Base-by-base conservation (phyloP, 2,113 vertebrate species). In the Lepisosteus osseus region DNA sequence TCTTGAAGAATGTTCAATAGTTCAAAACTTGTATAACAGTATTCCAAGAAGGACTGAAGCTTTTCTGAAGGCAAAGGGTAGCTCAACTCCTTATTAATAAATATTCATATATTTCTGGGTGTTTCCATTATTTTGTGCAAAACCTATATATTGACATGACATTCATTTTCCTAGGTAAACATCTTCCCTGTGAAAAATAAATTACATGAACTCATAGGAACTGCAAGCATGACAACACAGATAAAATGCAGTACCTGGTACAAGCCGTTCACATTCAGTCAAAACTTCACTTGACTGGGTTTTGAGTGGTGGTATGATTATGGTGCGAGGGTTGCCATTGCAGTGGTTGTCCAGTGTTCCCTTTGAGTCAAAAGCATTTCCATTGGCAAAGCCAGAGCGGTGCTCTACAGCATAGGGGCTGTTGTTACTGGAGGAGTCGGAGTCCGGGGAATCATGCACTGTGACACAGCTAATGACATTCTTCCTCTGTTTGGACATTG, bases 401-500 rank as follows among this genome's bases (percentile, higher is more conserved):
- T 92, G 91, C 51, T 93, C 93, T 82, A 95, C 70, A 0, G 94
- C 82, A 2, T 95, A 97, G 42, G 97, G 97, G 83, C 97, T 98
- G 90, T 92, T 95, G 93, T 94, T 94, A 88, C 93, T 95, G 78
- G 96, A 99, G 29, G 96, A 97, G 80, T 98, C 94, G 0, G 96
- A 99, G 84, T 95, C 94, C 0, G 96, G 97, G 0, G 97, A 99
- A 84, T 99, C 97, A 0, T 99, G 96, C 81, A 99, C 97, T 0
- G 97, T 99, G 83, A 99, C 97, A 1, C 97, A 99, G 88, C 97
- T 99, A 89, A 99, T 99, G 83, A 99, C 96, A 1, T 99, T 99
- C 87, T 98, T 98, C 76, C 97, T 94, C 79, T 98, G 97, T 85
- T 99, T 99, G 77, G 95, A 95, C 77, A 95, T 89, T 8, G 92